Base-by-base conservation (phyloP, 1,140 invertebrate species). In the Bombus confusus region DNA sequence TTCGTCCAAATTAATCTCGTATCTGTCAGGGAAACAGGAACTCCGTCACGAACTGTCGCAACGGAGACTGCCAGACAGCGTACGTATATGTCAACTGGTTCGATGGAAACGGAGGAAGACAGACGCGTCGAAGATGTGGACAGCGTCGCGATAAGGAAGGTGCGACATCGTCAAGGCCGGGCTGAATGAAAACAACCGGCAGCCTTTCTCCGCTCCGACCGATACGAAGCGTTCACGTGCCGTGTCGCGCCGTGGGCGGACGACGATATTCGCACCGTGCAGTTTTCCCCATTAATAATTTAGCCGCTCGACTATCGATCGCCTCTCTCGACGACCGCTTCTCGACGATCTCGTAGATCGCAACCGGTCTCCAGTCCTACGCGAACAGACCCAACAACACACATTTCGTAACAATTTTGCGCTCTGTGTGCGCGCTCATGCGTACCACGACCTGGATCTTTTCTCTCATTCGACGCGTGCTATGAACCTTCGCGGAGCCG, bases 401-500 rank as follows among this genome's bases (percentile, higher is more conserved):
- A 91, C 81, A 91, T 94, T 94, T 94, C 94, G 93, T 94, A 94
- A 94, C 92, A 93, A 94, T 94, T 93, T 93, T 90, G 90, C 91
- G 91, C 90, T 80, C 78, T 91, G 88, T 91, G 93, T 92, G 94
- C 90, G 89, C 92, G 88, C 92, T 94, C 93, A 94, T 94, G 94
- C 94, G 92, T 94, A 88, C 89, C 91, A 91, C 93, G 93, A 94
- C 94, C 93, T 94, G 92, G 87, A 94, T 94, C 93, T 93, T 92
- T 94, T 92, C 89, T 90, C 77, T 80, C 88, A 88, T 84, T 79
- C 84, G 73, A 87, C 85, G 84, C 76, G 80, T 84, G 69, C 85
- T 62, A 10, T 69, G 84, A 86, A 85, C 79, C 79, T 83, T 59
- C 80, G 66, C 88, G 76, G 47, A 64, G 57, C 75, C 52, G 66